These are phyloP conservation scores for Galaxias olidus DNA, from an alignment of 2,797 vertebrate genomes.

Conservation along the genomic window DNA sequence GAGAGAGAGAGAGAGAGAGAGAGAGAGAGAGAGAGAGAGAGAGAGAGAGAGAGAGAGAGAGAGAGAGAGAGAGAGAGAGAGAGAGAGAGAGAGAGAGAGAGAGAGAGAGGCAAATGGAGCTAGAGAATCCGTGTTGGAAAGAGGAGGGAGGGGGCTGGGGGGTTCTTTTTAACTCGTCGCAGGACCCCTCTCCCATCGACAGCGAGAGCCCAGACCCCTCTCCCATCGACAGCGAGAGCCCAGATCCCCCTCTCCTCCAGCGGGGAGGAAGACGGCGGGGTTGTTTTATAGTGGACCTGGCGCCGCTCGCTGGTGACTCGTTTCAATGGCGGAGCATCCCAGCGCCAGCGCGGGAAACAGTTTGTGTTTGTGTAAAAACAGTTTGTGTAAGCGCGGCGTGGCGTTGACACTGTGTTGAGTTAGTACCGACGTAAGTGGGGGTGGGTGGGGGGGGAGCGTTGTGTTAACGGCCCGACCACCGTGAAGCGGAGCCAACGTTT, in stretches of 20 bases:
- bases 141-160: neutral
- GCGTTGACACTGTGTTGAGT: no score
- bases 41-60: constrained; percentile 3
- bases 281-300: no score
- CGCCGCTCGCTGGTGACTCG: no score
- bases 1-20: neutral
- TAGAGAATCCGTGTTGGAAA: no score
- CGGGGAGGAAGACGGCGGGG: no score
- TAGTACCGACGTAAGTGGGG: no score
- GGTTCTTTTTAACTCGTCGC: constrained; percentile 24
- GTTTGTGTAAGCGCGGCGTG: neutral
- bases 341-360: no score
- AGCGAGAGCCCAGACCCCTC: constrained; percentile 27
- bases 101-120: constrained; percentile 24
- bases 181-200: constrained; percentile 34
- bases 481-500: no score
- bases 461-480: no score
- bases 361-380: neutral
- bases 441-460: no score
- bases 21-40: constrained; percentile 7
- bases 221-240: constrained; percentile 37
- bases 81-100: neutral
- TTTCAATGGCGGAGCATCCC: no score
- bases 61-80: neutral
- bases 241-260: constrained; percentile 1